Base-by-base conservation (phyloP, 2,113 vertebrate species). In the Forbesichthys papilliferus region DNA sequence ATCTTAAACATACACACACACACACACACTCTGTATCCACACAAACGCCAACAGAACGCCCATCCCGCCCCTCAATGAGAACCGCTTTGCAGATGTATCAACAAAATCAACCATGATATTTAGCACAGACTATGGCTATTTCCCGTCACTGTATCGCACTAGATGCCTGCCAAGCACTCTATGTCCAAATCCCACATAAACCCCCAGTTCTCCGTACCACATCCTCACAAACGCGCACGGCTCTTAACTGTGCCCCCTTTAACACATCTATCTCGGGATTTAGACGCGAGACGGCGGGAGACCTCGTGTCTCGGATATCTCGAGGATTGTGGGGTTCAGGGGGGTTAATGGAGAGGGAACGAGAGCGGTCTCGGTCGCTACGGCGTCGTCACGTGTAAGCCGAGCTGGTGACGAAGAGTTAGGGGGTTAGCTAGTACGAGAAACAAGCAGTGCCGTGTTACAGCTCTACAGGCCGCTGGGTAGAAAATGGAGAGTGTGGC, bases 401-500 rank as follows among this genome's bases (percentile, higher is more conserved):
- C 4, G 73, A 88, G 83, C 71, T 70, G 49, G 54, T 48, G 67
- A 66, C 76, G 74, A 49, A 80, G 76, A 76, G 69, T 84, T 74
- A 3, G 0, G 55, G 78, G 71, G 75, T 82, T 77, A 81, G 79
- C 77, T n/a, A 68, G 48, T 47, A 33, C 75, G 61, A 68, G 88
- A 81, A 80, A 91, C 87, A 90, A 85, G 69, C 64, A 66, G 90
- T 81, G 87, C 88, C 80, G 55, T 88, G 83, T 92, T 92, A 90
- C 88, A 64, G 75, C 80, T 74, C 55, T 58, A 10, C 65, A 66
- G 80, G 71, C 64, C 18, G 73, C 68, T 48, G 14, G 63, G 84
- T 86, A 87, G 82, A 90, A 89, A 86, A 87, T 65, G 78, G 64
- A 77, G 64, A 78, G 68, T 63, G 75, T 52, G 78, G 82, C 83